Conservation (phyloP, 2,797 vertebrate genomes). For the Hypotaenidia okinawae region DNA sequence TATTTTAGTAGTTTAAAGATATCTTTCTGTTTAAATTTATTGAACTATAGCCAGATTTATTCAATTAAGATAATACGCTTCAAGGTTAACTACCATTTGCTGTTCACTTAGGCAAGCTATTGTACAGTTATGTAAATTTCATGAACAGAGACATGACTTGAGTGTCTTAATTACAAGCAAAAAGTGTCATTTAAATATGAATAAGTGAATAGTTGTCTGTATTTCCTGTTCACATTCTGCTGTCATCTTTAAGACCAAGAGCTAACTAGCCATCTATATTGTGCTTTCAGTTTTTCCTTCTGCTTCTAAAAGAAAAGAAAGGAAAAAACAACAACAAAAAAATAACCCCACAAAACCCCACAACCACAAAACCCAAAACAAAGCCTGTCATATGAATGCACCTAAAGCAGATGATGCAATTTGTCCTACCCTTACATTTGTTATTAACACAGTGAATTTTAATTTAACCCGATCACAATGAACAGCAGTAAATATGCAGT, state of each 20-base stretch:
- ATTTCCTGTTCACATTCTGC: constrained; percentile 76
- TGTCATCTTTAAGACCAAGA: constrained; percentile 67
- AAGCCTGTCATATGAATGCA: constrained; percentile 34
- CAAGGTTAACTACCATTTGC: constrained; percentile 84
- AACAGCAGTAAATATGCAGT: background rate
- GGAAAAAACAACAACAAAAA: background rate
- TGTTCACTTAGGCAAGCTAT: constrained; percentile 83
- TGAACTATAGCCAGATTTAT: constrained; percentile 80
- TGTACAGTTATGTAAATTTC: constrained; percentile 84
- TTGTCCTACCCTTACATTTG: constrained; percentile 24
- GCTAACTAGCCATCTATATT: constrained; percentile 59
- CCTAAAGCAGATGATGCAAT: constrained; percentile 22
- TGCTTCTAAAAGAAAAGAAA: background rate
- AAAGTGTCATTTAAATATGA: constrained; percentile 84
- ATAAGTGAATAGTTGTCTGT: constrained; percentile 78
- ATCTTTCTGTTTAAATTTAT: constrained; percentile 78
- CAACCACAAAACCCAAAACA: background rate
- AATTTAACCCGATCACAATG: constrained; percentile 12
- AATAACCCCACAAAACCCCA: background rate
- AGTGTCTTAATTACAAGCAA: constrained; percentile 84
- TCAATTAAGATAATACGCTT: constrained; percentile 82
- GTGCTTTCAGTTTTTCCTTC: constrained; percentile 46
- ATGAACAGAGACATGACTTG: constrained; percentile 77
- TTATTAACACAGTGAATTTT: constrained; percentile 36
- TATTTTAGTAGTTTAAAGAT: constrained; percentile 57